Evolutionary conservation across 2,797 vertebrate genomes (phyloP).

Genomic region (Myiotriccus ornatus): DNA sequence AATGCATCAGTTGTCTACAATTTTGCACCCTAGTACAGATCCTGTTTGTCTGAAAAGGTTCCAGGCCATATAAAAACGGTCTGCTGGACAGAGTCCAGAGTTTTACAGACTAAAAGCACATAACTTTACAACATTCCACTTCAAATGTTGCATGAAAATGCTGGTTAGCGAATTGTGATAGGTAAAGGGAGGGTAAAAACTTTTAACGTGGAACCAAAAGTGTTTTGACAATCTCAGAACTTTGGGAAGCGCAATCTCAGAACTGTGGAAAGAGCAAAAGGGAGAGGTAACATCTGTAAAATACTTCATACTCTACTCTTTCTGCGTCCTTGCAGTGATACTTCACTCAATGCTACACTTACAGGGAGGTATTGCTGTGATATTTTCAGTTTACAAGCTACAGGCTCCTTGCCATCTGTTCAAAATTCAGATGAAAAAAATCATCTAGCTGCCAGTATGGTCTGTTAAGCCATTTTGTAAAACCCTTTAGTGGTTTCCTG

Average conservation of each 20-base stretch:
- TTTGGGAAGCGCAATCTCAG: background rate
- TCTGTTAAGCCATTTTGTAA: background rate
- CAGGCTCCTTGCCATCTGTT: background rate
- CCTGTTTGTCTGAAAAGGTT: slow-evolving; percentile 59
- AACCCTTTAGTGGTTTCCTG: background rate
- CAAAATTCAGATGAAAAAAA: background rate
- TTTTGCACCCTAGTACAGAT: slow-evolving; percentile 55
- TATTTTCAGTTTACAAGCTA: background rate
- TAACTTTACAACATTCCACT: slow-evolving; percentile 39
- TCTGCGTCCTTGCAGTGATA: background rate
- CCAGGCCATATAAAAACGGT: slow-evolving; percentile 27
- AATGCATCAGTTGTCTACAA: slow-evolving; percentile 52
- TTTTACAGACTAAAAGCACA: slow-evolving; percentile 33
- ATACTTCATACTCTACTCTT: background rate
- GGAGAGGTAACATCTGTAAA: slow-evolving; percentile 1
- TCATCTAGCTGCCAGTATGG: background rate
- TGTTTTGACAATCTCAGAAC: background rate
- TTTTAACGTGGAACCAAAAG: background rate
- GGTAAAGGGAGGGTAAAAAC: background rate
- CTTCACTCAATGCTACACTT: background rate
- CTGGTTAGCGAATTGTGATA: slow-evolving; percentile 17
- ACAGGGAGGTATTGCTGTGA: background rate
- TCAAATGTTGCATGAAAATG: slow-evolving; percentile 48
- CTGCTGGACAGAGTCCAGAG: slow-evolving; percentile 43
- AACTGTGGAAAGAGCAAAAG: background rate